Conservation (phyloP, 2,113 vertebrate species). For the Malurus melanocephalus region DNA sequence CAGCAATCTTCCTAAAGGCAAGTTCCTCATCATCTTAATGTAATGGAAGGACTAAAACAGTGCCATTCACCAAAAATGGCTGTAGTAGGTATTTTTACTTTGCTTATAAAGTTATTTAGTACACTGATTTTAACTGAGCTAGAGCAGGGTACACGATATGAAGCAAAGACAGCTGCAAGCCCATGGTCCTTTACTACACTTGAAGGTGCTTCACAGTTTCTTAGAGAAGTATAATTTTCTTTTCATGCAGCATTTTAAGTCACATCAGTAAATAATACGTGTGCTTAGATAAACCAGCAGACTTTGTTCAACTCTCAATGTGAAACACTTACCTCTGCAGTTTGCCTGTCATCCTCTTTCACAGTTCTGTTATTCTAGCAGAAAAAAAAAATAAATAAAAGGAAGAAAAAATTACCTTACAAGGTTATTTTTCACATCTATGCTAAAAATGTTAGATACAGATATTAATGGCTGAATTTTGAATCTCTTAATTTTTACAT, state of each 20-base stretch:
- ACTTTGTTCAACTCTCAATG: neutral
- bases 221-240: neutral
- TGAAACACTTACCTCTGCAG: constrained; percentile 29
- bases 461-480: neutral
- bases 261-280: neutral
- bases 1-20: neutral
- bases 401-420: neutral
- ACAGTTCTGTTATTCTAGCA: constrained; percentile 40
- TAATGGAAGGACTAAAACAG: neutral
- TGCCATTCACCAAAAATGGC: neutral
- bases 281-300: neutral
- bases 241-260: neutral
- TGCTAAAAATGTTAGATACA: neutral
- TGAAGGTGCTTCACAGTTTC: neutral
- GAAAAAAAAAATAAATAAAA: neutral
- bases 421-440: neutral
- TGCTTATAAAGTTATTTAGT: neutral
- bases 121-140: neutral
- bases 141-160: neutral
- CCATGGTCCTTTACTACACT: neutral
- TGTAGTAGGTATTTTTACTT: neutral
- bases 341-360: constrained; percentile 38
- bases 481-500: neutral
- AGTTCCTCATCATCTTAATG: neutral
- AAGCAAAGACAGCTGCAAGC: neutral